Percentiles rank a stretch among this genome's conserved stretches.
phyloP scores from a whole-genome alignment of 2,888 invertebrate species.

The Capitulum mitella region DNA sequence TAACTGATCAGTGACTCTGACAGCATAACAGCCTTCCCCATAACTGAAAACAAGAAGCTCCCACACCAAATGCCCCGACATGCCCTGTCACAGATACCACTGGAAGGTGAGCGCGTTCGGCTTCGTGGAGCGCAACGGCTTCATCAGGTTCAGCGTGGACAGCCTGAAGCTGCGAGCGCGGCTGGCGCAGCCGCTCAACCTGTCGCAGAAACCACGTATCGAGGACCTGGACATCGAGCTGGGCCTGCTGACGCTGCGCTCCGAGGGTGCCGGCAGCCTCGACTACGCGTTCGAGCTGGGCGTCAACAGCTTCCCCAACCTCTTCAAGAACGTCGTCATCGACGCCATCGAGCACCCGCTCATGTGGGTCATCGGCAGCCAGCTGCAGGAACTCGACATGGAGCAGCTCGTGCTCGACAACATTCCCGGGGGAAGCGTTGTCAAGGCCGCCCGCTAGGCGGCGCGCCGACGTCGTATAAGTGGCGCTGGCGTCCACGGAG shows the following conservation, averaged over 20 bases:
- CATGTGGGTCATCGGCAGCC: conserved; percentile 55
- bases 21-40: too few species aligned
- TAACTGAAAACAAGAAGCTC: not conserved
- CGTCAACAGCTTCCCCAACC: conserved; percentile 73
- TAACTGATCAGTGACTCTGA: too few species aligned
- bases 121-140: conserved; percentile 30
- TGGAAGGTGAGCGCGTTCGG: conserved; percentile 38
- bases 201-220: conserved; percentile 61
- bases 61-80: too few species aligned
- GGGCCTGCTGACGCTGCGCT: conserved; percentile 67
- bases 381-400: conserved; percentile 20
- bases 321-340: conserved; percentile 78
- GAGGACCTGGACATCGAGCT: conserved; percentile 68
- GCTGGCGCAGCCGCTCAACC: conserved; percentile 69
- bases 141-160: conserved; percentile 24
- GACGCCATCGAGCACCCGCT: conserved; percentile 68
- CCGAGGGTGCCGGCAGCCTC: conserved; percentile 73
- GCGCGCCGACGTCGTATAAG: not conserved
- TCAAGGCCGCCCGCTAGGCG: not conserved
- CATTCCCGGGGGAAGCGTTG: conserved; percentile 9
- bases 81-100: not conserved
- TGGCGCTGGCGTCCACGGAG: not conserved
- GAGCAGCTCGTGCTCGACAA: conserved; percentile 19
- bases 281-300: conserved; percentile 74
- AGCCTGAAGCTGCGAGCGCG: conserved; percentile 49